Base-by-base conservation (phyloP, 2,113 vertebrate genomes). In the Halichoeres trimaculatus region DNA sequence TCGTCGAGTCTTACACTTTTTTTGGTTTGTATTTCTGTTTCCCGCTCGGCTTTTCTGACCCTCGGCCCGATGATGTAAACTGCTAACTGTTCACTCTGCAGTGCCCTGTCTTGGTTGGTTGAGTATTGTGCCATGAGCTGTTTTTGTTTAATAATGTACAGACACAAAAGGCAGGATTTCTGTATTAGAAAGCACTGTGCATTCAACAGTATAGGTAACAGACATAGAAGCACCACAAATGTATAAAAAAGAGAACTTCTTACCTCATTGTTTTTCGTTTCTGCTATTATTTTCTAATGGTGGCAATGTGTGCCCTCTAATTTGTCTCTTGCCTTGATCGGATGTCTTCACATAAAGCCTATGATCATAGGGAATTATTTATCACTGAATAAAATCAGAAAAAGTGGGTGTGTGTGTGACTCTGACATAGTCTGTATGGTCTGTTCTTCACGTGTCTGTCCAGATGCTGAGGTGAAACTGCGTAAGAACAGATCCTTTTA, bases 321-420 rank as follows among this genome's bases (percentile, higher is more conserved):
- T 85, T 91, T 92, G 91, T 93, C 76, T 92, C 81, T 89, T 89
- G 92, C 90, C 85, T 93, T 89, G 84, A 90, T 93, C 88, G 85
- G 82, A 88, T 89, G 88, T 92, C 78, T 90, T 89, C 90, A 89
- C 90, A 87, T 86, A 90, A 93, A 92, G 91, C 90, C 89, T 93
- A 87, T 86, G 92, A 88, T 90, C 86, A 88, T 91, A 85, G 89
- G 89, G 82, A 87, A 83, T 93, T 92, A 94, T 94, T 94, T 94
- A 93, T 94, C 93, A 94, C 92, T 93, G 89, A 94, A 94, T 93
- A 92, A 93, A 91, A 90, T 61, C 55, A 87, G 74, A 85, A 88
- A 84, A 84, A 78, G 75, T 73, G 70, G 62, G 70, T 85, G 77
- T 84, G 80, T 84, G 80, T 77, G 84, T 87, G 82, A 85, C 85